Base-by-base conservation (phyloP, 2,888 invertebrate species). In the Melinopterus prodromus region DNA sequence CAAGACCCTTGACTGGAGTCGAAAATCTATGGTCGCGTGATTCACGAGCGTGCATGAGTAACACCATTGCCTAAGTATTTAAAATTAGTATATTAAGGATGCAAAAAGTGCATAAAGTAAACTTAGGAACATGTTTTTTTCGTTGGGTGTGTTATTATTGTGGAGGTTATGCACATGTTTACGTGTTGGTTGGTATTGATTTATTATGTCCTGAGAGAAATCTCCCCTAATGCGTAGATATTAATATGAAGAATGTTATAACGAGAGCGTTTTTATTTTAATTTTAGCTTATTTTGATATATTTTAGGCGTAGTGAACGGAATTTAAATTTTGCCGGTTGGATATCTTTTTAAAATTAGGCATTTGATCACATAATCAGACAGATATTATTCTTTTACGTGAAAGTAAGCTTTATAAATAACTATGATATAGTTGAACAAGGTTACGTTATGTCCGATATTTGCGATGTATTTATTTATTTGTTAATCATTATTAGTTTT, bases 331-430 rank as follows among this genome's bases (percentile, higher is more conserved):
- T 26, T 26, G 26, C 26, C 26, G 26, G 26, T 26, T 26, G 26
- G 26, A 26, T 26, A 26, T 26, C 26, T 12, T 53, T 53, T 53
- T 53, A 53, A 53, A 53, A 53, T 53, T 53, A 53, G 53, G 53
- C 53, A 53, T 53, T 53, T 53, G 53, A 53, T 53, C 53, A 53
- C 53, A 53, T 53, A 53, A 53, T 53, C 53, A 9, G 12, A 9
- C 53, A 9, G 7, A 53, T 53, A 53, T 53, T 53, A 53, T 74
- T 36, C 35, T 36, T 74, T 74, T 74, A 26, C 36, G 74, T 74
- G 74, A 74, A 74, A 74, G 74, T 74, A 15, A 2, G 53, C 16
- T 16, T 74, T 74, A 74, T 74, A 74, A 74, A 74, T 74, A 74
- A 74, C 74, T 74, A 16, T 74, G 74, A 74, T 74, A 36, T n/a